Evolutionary conservation across 2,797 vertebrate genomes (phyloP).

Genomic region (Argyrosomus regius): DNA sequence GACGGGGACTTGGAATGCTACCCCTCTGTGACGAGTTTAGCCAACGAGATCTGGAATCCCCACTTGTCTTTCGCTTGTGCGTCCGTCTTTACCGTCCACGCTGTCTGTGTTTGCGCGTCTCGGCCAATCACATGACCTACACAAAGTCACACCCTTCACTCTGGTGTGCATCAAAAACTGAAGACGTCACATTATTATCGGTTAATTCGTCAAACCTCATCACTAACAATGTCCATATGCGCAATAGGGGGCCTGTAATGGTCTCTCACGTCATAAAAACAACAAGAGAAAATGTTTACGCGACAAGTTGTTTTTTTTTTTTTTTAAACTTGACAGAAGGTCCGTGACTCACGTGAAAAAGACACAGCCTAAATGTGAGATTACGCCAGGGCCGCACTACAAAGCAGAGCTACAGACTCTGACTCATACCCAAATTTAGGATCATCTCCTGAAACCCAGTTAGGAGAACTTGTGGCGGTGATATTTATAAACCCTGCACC

Average conservation of each 20-base stretch:
- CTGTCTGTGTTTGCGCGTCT: slow-evolving; percentile 5
- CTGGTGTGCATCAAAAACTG: background rate
- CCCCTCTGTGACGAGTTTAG: slow-evolving; percentile 82
- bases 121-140: background rate
- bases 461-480: slow-evolving; percentile 74
- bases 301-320: slow-evolving; percentile 34
- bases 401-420: slow-evolving; percentile 77
- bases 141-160: background rate
- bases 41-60: slow-evolving; percentile 59
- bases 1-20: slow-evolving; percentile 88
- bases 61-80: slow-evolving; percentile 36
- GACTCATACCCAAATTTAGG: slow-evolving; percentile 86
- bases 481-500: slow-evolving; percentile 79
- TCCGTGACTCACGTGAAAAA: slow-evolving; percentile 42
- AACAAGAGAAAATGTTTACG: slow-evolving; percentile 15
- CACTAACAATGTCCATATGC: background rate
- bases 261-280: slow-evolving; percentile 9
- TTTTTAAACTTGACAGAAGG: slow-evolving; percentile 46
- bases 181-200: background rate
- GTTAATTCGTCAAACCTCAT: slow-evolving; percentile 3
- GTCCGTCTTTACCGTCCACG: background rate
- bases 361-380: slow-evolving; percentile 62
- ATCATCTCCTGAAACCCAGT: slow-evolving; percentile 78
- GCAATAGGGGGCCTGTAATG: background rate
- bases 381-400: slow-evolving; percentile 66